phyloP scores from a whole-genome alignment of 1,140 invertebrate species.

The Drosophila takahashii region DNA sequence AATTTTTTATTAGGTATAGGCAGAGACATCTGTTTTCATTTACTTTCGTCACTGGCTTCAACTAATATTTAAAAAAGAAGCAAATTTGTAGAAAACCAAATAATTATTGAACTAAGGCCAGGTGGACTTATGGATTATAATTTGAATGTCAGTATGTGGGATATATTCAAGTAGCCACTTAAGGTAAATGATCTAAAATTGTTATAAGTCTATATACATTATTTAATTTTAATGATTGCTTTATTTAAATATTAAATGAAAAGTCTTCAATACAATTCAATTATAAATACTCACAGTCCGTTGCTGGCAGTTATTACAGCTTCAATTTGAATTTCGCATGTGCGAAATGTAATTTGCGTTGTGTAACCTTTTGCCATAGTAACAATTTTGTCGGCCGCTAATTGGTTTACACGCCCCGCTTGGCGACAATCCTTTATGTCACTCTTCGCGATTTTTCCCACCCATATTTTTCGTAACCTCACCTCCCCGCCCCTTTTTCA shows the following conservation, averaged over 20 bases:
- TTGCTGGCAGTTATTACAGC: neutral
- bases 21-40: conserved; percentile 15
- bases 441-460: neutral
- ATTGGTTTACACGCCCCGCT: conserved; percentile 44
- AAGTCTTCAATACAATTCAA: neutral
- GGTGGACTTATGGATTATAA: neutral
- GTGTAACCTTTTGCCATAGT: conserved; percentile 36
- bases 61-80: conserved; percentile 2
- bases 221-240: too few species aligned
- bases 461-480: neutral
- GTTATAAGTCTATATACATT: neutral
- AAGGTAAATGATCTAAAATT: too few species aligned
- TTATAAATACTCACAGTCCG: neutral
- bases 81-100: neutral
- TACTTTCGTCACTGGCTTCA: conserved; percentile 5
- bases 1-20: neutral
- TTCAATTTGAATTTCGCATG: conserved; percentile 9
- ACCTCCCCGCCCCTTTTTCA: neutral
- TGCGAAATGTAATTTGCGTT: conserved; percentile 28
- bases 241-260: too few species aligned
- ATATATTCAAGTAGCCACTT: too few species aligned
- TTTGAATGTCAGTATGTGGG: neutral
- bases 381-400: conserved; percentile 34
- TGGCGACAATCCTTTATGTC: conserved; percentile 33
- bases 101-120: neutral